A percentile compares a stretch with the other conserved stretches of the same genome.
Conservation (phyloP, 1,140 invertebrate species). For the Drosophila seguyi region DNA sequence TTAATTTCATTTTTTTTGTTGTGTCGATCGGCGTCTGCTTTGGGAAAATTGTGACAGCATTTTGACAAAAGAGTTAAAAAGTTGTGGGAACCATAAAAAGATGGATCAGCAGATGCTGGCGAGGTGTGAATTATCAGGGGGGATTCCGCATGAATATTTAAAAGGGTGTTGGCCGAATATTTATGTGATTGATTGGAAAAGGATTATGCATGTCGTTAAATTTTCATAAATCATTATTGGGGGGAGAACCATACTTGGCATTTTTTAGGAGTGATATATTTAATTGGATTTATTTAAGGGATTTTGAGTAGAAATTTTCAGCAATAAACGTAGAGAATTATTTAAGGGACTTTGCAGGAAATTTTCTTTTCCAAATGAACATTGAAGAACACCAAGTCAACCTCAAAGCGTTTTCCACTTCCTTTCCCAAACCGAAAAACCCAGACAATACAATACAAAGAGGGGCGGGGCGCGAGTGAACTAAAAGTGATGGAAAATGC, state of each 20-base stretch:
- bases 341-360: too few species aligned
- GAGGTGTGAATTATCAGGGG: constrained; percentile 63
- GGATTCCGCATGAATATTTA: constrained; percentile 2
- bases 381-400: not conserved
- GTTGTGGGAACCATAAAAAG: constrained; percentile 65
- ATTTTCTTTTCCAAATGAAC: constrained; percentile 1
- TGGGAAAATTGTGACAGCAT: constrained; percentile 70
- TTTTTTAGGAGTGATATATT: not conserved
- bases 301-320: not conserved
- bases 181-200: constrained; percentile 16
- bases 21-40: constrained; percentile 50
- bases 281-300: not conserved
- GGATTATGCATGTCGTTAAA: constrained; percentile 8
- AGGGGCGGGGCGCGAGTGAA: constrained; percentile 12
- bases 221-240: constrained; percentile 1
- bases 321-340: too few species aligned
- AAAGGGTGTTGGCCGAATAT: constrained; percentile 1
- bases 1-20: constrained; percentile 81
- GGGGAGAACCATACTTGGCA: too few species aligned
- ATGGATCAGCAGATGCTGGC: constrained; percentile 51
- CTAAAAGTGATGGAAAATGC: constrained; percentile 52
- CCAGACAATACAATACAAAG: constrained; percentile 62
- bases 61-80: constrained; percentile 82
- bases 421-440: constrained; percentile 37
- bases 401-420: not conserved